phyloP scores from a whole-genome alignment of 2,797 vertebrate species.

The Microhierax caerulescens region DNA sequence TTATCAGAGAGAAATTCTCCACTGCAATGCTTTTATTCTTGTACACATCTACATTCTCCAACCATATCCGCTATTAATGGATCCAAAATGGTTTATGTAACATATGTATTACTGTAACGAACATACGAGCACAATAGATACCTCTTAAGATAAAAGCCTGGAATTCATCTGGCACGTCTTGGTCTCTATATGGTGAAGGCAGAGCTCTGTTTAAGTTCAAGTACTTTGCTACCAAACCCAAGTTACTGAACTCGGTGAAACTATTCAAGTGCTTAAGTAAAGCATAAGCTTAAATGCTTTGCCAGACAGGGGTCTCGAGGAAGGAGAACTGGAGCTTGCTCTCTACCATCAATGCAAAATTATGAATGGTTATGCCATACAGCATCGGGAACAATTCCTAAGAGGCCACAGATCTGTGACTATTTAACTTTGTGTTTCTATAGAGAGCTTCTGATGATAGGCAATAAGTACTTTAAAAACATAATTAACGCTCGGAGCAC shows the following conservation, averaged over 20 bases:
- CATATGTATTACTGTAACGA: accelerated
- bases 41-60: neutral
- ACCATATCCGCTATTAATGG: neutral
- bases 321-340: neutral
- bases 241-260: neutral
- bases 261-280: neutral
- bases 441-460: neutral
- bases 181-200: neutral
- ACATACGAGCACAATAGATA: accelerated
- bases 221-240: neutral
- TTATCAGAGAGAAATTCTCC: neutral
- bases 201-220: neutral
- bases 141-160: neutral
- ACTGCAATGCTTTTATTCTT: neutral
- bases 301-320: neutral
- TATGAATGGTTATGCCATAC: neutral
- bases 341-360: neutral
- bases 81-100: neutral
- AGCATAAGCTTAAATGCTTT: neutral
- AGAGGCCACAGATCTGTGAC: neutral
- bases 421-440: constrained; percentile 4
- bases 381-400: neutral
- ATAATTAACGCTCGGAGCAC: constrained; percentile 34
- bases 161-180: neutral
- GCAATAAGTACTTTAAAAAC: constrained; percentile 33